These are phyloP conservation scores for Gymnogyps californianus DNA, from an alignment of 2,113 vertebrate genomes.

Conservation along the genomic window DNA sequence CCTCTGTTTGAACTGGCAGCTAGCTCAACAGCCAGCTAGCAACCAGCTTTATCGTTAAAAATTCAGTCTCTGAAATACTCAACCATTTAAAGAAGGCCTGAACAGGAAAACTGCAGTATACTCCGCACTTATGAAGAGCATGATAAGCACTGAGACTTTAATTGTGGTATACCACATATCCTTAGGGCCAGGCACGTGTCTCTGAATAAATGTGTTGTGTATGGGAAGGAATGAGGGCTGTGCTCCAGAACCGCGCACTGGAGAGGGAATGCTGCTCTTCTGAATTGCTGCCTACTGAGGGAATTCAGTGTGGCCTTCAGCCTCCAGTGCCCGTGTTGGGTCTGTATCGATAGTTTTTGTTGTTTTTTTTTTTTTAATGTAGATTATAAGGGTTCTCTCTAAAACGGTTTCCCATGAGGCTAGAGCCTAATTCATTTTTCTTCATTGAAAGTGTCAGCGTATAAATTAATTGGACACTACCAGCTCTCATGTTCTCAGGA, in stretches of 20 bases:
- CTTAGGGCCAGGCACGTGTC: not conserved
- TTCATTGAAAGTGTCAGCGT: not conserved
- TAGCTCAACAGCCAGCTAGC: fast-evolving
- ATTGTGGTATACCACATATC: fast-evolving
- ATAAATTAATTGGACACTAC: not conserved
- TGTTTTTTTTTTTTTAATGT: too few species aligned
- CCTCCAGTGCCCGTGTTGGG: not conserved
- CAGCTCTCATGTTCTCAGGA: not conserved
- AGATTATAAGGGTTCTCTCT: not conserved
- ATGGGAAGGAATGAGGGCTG: not conserved
- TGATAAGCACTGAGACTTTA: fast-evolving
- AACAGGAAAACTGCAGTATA: fast-evolving
- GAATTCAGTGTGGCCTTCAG: not conserved
- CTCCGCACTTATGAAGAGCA: fast-evolving
- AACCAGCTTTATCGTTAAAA: not conserved
- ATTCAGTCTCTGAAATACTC: fast-evolving
- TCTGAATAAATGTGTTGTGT: fast-evolving
- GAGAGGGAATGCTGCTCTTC: not conserved
- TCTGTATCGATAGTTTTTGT: not conserved
- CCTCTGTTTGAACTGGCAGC: not conserved
- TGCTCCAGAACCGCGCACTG: fast-evolving
- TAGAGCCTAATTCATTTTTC: not conserved
- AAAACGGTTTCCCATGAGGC: not conserved
- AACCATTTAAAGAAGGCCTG: not conserved
- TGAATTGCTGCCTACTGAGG: not conserved